Conservation (phyloP, 2,888 invertebrate species). For the Polydrusus pterygomalis region DNA sequence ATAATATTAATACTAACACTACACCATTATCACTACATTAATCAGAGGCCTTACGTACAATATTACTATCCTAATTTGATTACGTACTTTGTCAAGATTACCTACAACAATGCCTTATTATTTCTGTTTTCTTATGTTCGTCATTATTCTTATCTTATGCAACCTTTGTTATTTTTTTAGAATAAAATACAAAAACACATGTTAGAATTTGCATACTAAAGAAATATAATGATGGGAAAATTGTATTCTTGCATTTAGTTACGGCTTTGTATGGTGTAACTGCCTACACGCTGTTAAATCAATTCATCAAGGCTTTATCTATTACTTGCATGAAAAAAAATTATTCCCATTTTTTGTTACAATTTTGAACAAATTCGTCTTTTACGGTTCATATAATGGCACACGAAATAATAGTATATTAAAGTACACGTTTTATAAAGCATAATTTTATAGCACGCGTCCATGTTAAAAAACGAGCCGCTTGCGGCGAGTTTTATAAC, state of each 20-base stretch:
- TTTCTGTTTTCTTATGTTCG: constrained; percentile 9
- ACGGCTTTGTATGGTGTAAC: not conserved
- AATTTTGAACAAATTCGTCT: too few species aligned
- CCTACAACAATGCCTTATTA: constrained; percentile 22
- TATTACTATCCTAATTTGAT: constrained; percentile 7
- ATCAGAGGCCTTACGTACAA: not conserved
- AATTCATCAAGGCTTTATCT: not conserved
- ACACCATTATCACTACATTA: not conserved
- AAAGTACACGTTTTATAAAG: too few species aligned
- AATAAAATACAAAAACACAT: constrained; percentile 21
- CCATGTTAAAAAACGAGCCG: too few species aligned
- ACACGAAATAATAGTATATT: too few species aligned
- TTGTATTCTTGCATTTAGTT: constrained; percentile 18
- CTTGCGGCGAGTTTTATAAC: too few species aligned
- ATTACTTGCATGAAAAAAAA: too few species aligned
- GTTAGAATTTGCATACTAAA: constrained; percentile 25
- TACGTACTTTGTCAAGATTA: constrained; percentile 25
- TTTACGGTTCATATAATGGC: too few species aligned
- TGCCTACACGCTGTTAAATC: constrained; percentile 13
- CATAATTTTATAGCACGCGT: too few species aligned
- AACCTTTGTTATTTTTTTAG: not conserved
- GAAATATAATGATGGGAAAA: constrained; percentile 27
- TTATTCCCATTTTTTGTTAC: too few species aligned
- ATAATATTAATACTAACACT: not conserved
- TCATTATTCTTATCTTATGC: constrained; percentile 38